A percentile compares a stretch with the other conserved stretches of the same genome.
phyloP scores from a whole-genome alignment of 2,113 vertebrate species.

The Sminthopsis crassicaudata region DNA sequence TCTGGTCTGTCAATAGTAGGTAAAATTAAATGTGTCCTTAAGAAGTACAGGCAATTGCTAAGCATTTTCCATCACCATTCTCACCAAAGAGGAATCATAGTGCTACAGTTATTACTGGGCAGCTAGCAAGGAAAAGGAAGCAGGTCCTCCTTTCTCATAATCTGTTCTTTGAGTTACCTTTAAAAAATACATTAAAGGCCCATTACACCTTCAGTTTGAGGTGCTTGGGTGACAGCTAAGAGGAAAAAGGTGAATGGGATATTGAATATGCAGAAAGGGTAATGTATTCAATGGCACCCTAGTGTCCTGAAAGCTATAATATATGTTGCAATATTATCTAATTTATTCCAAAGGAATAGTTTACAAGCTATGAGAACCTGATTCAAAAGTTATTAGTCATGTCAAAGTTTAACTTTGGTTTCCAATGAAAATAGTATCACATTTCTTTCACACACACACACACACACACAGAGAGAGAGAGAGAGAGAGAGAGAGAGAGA shows the following conservation, averaged over 20 bases:
- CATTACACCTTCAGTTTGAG: neutral
- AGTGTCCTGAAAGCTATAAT: neutral
- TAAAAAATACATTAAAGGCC: conserved; percentile 19
- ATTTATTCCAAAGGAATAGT: conserved; percentile 15
- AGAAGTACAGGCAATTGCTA: neutral
- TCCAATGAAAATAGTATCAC: neutral
- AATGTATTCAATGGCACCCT: neutral
- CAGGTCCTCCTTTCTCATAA: neutral
- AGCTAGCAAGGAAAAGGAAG: neutral
- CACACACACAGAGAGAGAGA: too few species aligned
- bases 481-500: too few species aligned
- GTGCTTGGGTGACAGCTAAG: neutral
- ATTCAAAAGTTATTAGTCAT: neutral
- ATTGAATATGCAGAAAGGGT: neutral
- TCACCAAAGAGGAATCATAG: neutral
- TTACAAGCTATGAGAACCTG: neutral
- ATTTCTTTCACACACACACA: neutral
- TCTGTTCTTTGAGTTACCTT: neutral
- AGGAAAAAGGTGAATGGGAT: neutral
- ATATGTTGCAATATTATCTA: neutral
- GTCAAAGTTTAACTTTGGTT: neutral
- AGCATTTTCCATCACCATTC: neutral
- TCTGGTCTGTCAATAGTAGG: conserved; percentile 5
- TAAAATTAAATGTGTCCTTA: conserved; percentile 6
- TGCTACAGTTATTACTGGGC: neutral